These are phyloP conservation scores for Onthophagus taurus DNA, from an alignment of 1,140 invertebrate species.

Conservation along the genomic window DNA sequence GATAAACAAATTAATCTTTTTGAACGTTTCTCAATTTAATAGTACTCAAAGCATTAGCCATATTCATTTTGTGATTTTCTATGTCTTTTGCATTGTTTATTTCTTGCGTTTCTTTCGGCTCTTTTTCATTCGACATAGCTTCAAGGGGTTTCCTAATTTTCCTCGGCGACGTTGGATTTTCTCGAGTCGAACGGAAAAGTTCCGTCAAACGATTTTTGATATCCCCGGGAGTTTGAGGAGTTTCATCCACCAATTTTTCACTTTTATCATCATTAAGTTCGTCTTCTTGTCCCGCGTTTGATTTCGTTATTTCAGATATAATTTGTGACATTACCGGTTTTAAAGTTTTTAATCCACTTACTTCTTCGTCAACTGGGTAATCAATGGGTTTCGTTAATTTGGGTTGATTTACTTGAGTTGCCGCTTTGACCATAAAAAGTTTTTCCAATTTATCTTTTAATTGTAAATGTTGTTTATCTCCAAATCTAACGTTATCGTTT, in stretches of 20 bases:
- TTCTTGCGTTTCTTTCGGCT: not conserved
- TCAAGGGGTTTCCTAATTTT: not conserved
- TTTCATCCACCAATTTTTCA: not conserved
- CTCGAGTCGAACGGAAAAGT: not conserved
- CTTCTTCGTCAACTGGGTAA: not conserved
- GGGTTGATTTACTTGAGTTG: not conserved
- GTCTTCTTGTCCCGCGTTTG: not conserved
- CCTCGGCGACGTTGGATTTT: too few relatives aligned
- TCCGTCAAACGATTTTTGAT: not conserved
- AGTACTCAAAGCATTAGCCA: not conserved
- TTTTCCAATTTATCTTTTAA: not conserved
- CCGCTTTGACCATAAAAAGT: too few relatives aligned
- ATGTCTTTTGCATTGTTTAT: not conserved
- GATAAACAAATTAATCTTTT: too few relatives aligned
- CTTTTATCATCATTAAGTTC: not conserved
- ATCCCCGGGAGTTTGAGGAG: not conserved
- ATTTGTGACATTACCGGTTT: not conserved
- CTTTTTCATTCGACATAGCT: not conserved
- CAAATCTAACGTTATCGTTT: not conserved
- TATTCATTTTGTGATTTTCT: not conserved
- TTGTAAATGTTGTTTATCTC: not conserved
- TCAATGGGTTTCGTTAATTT: not conserved
- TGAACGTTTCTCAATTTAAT: not conserved
- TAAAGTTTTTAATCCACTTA: not conserved
- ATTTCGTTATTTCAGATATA: not conserved